Evolutionary conservation across 2,888 invertebrate genomes (phyloP), one percentile per base, ranked within the genome.

Genomic region (Prenolepis imparis): DNA sequence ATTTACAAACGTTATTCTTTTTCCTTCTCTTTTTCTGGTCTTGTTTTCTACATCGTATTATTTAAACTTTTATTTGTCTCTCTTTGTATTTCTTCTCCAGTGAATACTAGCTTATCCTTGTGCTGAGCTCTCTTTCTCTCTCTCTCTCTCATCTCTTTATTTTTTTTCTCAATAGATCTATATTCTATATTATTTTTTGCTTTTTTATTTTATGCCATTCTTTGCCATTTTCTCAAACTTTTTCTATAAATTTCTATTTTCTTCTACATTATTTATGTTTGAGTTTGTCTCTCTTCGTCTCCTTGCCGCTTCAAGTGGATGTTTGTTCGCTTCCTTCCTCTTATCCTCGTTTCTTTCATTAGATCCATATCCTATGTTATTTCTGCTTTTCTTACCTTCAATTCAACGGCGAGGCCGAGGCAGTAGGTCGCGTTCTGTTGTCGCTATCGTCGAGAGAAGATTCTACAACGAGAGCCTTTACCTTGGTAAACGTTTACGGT

Each of bases 401-500:
- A 44, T 32, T 67, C n/a, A 66, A 57, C 68, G 3, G 44, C 36
- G n/a, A 48, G 55, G 15, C 24, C 39, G 73, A 41, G 61, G 55
- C 68, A 55, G 57, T 44, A 32, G 44, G 78, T 59, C 78, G 74
- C 73, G 73, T 73, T 72, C 74, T 24, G 73, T 59, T 32, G 41
- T 24, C 57, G 41, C 74, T 24, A 18, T 85, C 85, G 86, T 90
- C 87, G 88, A 89, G 74, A 73, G 89, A 85, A 90, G 89, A 82
- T 67, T 86, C 78, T 87, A 88, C 88, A 77, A 91, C 87, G 88
- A 89, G 84, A 81, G 81, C 83, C 74, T 86, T 83, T 78, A 74
- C 81, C 86, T 83, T 73, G 87, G 90, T 90, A 91, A 92, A 91
- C 90, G 90, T 91, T 92, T 92, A 89, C 92, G 90, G 83, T 90